Evolutionary conservation across 1,140 invertebrate species (phyloP).

Genomic region (Vollenhovia emeryi): DNA sequence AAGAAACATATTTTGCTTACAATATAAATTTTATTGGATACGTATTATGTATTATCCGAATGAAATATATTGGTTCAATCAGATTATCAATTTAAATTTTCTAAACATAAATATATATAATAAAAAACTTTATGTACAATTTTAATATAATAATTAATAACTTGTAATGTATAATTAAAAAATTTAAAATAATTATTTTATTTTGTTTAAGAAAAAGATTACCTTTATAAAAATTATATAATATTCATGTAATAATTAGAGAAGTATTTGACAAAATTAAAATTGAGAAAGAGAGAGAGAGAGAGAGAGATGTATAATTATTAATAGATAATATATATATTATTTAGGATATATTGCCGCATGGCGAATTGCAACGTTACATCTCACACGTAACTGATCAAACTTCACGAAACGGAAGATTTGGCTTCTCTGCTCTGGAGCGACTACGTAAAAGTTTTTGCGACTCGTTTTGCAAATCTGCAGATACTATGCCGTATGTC

Average conservation of each 20-base stretch:
- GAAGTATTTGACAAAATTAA: background rate
- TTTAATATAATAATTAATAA: background rate
- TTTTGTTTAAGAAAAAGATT: background rate
- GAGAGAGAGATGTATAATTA: background rate
- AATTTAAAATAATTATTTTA: slow-evolving; percentile 6
- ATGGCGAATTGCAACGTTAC: background rate
- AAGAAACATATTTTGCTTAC: no score
- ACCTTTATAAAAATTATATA: background rate
- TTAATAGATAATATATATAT: background rate
- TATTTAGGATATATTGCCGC: background rate
- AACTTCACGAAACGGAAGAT: slow-evolving; percentile 24
- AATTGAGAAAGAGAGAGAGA: background rate
- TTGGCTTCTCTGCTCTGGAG: slow-evolving; percentile 34
- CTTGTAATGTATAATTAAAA: background rate
- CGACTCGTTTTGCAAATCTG: background rate
- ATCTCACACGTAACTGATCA: background rate
- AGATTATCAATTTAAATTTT: background rate
- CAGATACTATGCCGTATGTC: background rate
- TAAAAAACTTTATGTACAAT: background rate
- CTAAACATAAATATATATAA: background rate
- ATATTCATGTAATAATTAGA: background rate
- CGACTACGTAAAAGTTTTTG: slow-evolving; percentile 24
- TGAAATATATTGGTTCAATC: background rate
- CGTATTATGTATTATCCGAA: background rate
- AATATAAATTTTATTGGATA: background rate